Percentiles rank a stretch among this genome's conserved stretches.
phyloP scores from a whole-genome alignment of 2,888 invertebrate species.

The Ephialtes manifestator region DNA sequence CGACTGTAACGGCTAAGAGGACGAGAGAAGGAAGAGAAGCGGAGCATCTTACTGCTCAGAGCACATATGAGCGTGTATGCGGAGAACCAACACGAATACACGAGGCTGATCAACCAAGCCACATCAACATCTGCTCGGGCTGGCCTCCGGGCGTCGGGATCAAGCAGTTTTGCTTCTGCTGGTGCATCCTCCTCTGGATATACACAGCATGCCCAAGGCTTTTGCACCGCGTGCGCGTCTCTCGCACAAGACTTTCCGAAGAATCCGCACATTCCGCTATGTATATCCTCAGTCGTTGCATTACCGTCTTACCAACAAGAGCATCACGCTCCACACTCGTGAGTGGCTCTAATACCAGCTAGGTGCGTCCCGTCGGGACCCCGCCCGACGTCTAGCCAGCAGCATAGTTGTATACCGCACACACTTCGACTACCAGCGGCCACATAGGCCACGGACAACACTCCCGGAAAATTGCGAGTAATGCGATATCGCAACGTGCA shows the following conservation, averaged over 20 bases:
- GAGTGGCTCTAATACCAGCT: conserved; percentile 58
- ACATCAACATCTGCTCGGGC: conserved; percentile 74
- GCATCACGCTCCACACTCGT: conserved; percentile 43
- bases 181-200: conserved; percentile 32
- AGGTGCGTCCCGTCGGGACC: conserved; percentile 62
- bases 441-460: conserved; percentile 67
- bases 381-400: conserved; percentile 66
- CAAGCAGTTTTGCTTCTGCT: conserved; percentile 56
- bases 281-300: conserved; percentile 54
- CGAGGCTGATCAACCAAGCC: conserved; percentile 37
- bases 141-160: conserved; percentile 61
- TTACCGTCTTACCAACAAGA: conserved; percentile 64
- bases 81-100: neutral
- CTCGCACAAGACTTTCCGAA: conserved; percentile 42
- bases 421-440: neutral
- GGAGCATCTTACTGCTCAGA: neutral
- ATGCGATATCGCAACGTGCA: conserved; percentile 72
- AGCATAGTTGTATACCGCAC: conserved; percentile 31
- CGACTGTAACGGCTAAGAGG: conserved; percentile 29
- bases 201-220: neutral
- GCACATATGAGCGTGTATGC: neutral
- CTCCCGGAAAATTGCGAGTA: conserved; percentile 75
- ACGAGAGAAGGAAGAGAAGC: conserved; percentile 31
- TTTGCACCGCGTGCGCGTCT: conserved; percentile 16
- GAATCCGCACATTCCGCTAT: conserved; percentile 65